Base-by-base conservation (phyloP, 2,888 invertebrate genomes). In the Carabus problematicus region DNA sequence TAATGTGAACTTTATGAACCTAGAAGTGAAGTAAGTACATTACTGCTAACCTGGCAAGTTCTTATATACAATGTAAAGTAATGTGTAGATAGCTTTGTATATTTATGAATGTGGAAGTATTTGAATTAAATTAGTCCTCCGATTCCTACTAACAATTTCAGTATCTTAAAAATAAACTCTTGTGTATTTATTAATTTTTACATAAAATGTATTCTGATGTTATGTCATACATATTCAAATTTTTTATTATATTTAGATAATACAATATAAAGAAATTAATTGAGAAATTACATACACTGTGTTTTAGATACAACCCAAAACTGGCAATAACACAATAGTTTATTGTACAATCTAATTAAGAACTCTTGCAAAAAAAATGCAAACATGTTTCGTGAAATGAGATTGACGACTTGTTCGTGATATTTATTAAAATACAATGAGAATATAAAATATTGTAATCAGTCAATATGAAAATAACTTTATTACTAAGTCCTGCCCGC, bases 81-180 rank as follows among this genome's bases (percentile, higher is more conserved):
- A 64, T 54, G 64, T 64, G 64, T 64, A 64, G 66, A 66, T 66
- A 66, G 64, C 58, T 64, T 64, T 64, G 55, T 64, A 64, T 39
- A 56, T 39, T 39, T 56, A 56, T 39, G 29, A 11, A 55, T 55
- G 49, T 55, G 55, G 11, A 29, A 55, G 39, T 56, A 29, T 56
- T 45, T 56, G 4, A 56, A 29, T 56, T 56, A 1, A 56, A 3
- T 29, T 39, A 29, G 6, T 39, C 52, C n/a, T 14, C n/a, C 3
- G 11, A 52, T 1, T 14, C 14, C 6, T 12, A 52, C 14, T 52
- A 41, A 12, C 40, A 62, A 62, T 47, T 62, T 49, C 62, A 54
- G 56, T 64, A 64, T 56, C 55, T 16, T 56, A 61, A 61, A 19
- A 19, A 43, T 29, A 29, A 29, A 29, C 3, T 29, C 29, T 29